A percentile compares a stretch with the other conserved stretches of the same genome.
phyloP scores from a whole-genome alignment of 2,113 vertebrate genomes.

The Proterorhinus semilunaris region DNA sequence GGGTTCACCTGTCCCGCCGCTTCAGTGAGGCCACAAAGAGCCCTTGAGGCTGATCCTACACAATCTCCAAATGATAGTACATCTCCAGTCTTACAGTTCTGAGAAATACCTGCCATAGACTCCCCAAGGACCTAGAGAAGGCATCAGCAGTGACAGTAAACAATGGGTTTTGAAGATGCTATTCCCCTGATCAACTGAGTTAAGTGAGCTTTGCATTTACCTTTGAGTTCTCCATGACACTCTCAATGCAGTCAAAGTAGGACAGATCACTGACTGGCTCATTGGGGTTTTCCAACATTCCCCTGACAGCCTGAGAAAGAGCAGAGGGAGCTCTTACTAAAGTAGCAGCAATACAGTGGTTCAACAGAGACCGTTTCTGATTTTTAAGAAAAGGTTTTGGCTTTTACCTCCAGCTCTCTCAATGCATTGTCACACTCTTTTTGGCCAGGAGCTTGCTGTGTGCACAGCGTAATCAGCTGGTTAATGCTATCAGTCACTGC shows the following conservation, averaged over 20 bases:
- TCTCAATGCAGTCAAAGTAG: constrained; percentile 98
- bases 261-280: constrained; percentile 96
- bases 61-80: constrained; percentile 91
- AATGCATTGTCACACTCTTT: constrained; percentile 99
- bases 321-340: background rate
- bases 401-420: constrained; percentile 90
- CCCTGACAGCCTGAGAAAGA: constrained; percentile 85
- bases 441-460: constrained; percentile 96
- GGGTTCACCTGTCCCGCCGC: constrained; percentile 90
- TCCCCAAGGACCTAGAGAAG: constrained; percentile 90
- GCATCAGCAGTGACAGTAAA: background rate
- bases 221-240: constrained; percentile 99
- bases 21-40: constrained; percentile 94
- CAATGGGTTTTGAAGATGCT: constrained; percentile 4
- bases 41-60: constrained; percentile 94
- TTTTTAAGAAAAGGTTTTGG: background rate
- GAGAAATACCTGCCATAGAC: constrained; percentile 97
- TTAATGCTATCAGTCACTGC: constrained; percentile 98
- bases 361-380: background rate
- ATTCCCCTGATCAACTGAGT: background rate
- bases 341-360: background rate
- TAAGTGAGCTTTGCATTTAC: constrained; percentile 62
- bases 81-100: constrained; percentile 94
- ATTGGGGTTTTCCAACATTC: constrained; percentile 94
- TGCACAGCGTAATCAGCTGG: constrained; percentile 95